Percentiles rank a stretch among this genome's conserved stretches.
These are phyloP conservation scores for Eugnorisma glareosa DNA, from an alignment of 2,888 invertebrate genomes.

Conservation along the genomic window DNA sequence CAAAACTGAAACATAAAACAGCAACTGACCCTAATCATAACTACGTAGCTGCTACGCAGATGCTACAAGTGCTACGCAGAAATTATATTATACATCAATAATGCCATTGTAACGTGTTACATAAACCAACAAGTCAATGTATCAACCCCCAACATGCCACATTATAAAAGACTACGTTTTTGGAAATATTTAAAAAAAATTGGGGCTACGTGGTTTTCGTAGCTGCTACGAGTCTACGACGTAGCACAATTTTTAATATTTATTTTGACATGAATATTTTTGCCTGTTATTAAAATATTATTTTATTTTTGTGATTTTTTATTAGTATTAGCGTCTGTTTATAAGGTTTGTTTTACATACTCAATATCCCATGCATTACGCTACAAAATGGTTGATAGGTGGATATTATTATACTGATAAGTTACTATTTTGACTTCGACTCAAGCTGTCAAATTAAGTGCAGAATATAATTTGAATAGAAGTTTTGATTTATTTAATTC, in stretches of 20 bases:
- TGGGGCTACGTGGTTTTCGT: slow-evolving; percentile 22
- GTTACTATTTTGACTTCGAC: background rate
- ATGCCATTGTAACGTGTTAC: background rate
- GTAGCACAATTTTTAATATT: slow-evolving; percentile 19
- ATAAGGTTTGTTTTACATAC: background rate
- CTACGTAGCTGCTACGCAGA: slow-evolving; percentile 46
- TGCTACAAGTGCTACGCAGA: slow-evolving; percentile 41
- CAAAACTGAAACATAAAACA: background rate
- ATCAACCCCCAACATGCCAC: background rate
- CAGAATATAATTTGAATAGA: too few relatives aligned
- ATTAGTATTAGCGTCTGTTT: background rate
- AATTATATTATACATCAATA: background rate
- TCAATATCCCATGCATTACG: background rate
- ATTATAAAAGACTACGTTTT: background rate
- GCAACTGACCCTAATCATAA: background rate
- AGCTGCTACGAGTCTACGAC: slow-evolving; percentile 45
- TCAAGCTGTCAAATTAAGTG: background rate
- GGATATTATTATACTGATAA: background rate
- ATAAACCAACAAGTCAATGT: background rate
- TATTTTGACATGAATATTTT: background rate
- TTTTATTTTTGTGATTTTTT: background rate
- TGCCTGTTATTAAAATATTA: too few relatives aligned
- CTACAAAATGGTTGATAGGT: background rate
- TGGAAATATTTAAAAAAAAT: background rate
- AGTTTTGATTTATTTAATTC: background rate